These are phyloP conservation scores for Aix galericulata DNA, from an alignment of 2,113 vertebrate species.

Conservation along the genomic window DNA sequence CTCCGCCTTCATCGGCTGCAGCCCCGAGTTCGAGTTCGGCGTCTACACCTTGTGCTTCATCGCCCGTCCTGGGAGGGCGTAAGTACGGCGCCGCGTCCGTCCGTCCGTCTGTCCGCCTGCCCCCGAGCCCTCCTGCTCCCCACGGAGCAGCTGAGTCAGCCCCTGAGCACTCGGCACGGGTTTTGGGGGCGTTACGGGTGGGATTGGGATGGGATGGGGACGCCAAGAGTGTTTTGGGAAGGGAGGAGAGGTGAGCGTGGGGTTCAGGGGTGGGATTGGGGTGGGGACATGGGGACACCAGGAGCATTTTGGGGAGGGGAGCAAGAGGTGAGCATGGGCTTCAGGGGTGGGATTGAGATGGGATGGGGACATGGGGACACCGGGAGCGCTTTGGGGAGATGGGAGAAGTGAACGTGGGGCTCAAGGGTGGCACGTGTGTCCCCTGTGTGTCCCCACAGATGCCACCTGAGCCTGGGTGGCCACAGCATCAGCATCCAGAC, in stretches of 20 bases:
- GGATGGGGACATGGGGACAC: too few relatives aligned
- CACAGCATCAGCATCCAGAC: conserved; percentile 85
- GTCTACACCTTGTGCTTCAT: conserved; percentile 93
- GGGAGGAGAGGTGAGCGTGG: neutral
- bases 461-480: conserved; percentile 85
- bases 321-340: too few relatives aligned
- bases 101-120: neutral
- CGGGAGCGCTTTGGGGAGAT: rapidly evolving
- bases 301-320: rapidly evolving
- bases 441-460: conserved; percentile 74
- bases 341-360: too few relatives aligned
- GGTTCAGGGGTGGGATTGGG: neutral
- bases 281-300: too few relatives aligned
- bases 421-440: neutral
- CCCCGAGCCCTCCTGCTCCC: neutral
- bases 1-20: conserved; percentile 89
- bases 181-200: rapidly evolving
- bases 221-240: rapidly evolving
- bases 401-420: neutral
- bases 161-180: neutral
- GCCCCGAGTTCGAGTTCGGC: conserved; percentile 93
- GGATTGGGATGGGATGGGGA: neutral
- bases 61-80: conserved; percentile 86
- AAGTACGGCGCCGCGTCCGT: conserved; percentile 30
- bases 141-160: rapidly evolving